A percentile compares a stretch with the other conserved stretches of the same genome.
Evolutionary conservation across 2,797 vertebrate genomes (phyloP).

Genomic region (Pteronotus mesoamericanus): DNA sequence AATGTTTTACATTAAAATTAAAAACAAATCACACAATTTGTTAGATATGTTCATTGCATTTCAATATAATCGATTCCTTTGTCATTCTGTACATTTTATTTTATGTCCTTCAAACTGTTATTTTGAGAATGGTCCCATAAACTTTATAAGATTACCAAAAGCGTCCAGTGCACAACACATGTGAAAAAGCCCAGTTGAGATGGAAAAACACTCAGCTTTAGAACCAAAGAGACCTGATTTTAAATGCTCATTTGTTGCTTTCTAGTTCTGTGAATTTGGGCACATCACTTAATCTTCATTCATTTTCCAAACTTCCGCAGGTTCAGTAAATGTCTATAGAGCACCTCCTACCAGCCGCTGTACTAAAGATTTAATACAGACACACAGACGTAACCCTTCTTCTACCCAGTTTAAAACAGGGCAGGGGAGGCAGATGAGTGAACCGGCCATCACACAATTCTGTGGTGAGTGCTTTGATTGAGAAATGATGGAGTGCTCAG

Average conservation of each 20-base stretch:
- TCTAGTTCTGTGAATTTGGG: neutral
- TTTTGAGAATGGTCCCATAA: neutral
- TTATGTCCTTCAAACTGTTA: neutral
- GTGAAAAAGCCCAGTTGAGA: neutral
- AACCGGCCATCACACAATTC: neutral
- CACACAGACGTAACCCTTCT: neutral
- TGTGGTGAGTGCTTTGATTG: neutral
- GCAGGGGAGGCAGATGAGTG: neutral
- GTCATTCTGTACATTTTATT: neutral
- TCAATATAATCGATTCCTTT: neutral
- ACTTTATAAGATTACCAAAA: neutral
- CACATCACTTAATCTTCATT: neutral
- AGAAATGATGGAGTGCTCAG: neutral
- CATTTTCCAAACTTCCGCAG: neutral
- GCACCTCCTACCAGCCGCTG: neutral
- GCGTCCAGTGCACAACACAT: neutral
- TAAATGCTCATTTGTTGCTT: neutral
- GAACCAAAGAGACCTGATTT: neutral
- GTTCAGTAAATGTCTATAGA: neutral
- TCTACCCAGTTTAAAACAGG: neutral
- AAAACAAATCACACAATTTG: neutral
- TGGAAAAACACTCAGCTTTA: neutral
- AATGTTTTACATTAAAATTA: neutral
- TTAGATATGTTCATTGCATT: neutral
- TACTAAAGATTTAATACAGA: neutral